Evolutionary conservation across 1,140 invertebrate species (phyloP).

Genomic region (Pogonomyrmex barbatus): DNA sequence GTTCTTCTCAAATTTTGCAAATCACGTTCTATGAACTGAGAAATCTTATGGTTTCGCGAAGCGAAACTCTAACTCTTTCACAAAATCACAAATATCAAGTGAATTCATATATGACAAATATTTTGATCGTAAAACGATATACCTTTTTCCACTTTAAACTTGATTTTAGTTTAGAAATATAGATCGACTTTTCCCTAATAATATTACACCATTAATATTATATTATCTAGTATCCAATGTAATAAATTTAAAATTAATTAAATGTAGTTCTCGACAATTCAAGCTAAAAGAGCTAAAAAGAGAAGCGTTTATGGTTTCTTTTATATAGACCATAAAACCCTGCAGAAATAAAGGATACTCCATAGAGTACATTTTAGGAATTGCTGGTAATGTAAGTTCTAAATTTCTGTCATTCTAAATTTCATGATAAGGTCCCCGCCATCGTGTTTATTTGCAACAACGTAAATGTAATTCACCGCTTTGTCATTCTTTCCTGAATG

Average conservation of each 20-base stretch:
- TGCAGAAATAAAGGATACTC: neutral
- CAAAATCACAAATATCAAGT: neutral
- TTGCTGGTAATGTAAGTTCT: conserved; percentile 10
- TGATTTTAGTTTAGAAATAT: neutral
- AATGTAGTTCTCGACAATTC: neutral
- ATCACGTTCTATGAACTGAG: neutral
- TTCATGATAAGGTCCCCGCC: conserved; percentile 14
- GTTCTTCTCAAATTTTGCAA: neutral
- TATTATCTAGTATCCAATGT: neutral
- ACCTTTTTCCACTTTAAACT: neutral
- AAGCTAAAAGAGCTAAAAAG: neutral
- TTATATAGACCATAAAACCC: neutral
- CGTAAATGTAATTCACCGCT: conserved; percentile 31
- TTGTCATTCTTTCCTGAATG: neutral
- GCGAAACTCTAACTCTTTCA: neutral
- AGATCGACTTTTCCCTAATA: neutral
- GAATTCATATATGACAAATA: neutral
- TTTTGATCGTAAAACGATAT: neutral
- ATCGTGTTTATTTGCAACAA: conserved; percentile 9
- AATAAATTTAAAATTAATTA: neutral
- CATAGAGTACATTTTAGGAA: neutral
- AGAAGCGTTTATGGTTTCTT: neutral
- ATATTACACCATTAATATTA: neutral
- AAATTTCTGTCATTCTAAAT: conserved; percentile 10
- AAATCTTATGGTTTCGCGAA: neutral